These are phyloP conservation scores for Lytechinus pictus DNA, from an alignment of 35 echinoderm and acorn worm species.

Conservation along the genomic window DNA sequence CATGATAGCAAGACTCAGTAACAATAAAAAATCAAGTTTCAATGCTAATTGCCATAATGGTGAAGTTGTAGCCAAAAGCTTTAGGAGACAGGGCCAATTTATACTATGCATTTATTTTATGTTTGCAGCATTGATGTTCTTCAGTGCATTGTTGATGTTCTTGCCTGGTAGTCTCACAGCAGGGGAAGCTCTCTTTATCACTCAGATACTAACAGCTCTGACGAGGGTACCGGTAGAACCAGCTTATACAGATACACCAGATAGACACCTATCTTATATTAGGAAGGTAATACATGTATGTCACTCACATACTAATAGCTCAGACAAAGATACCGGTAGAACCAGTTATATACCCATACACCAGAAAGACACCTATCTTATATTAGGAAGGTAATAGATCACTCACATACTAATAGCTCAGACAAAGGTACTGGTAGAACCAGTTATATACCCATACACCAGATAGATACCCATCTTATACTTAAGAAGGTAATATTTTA, in stretches of 20 bases:
- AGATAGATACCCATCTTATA: neutral
- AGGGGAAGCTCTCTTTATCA: constrained; percentile 34
- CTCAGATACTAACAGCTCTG: neutral
- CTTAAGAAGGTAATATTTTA: neutral
- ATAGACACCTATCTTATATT: constrained; percentile 9
- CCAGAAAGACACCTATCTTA: constrained; percentile 13
- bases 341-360: neutral
- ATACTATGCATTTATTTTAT: neutral
- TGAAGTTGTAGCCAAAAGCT: too few relatives aligned
- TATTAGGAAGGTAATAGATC: constrained; percentile 26
- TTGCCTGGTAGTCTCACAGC: constrained; percentile 34
- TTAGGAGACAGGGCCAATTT: too few relatives aligned
- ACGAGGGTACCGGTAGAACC: constrained; percentile 34
- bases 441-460: neutral
- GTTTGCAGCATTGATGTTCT: constrained; percentile 35
- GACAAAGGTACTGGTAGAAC: neutral
- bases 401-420: neutral
- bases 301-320: neutral
- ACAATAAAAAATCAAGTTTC: too few relatives aligned
- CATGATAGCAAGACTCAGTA: too few relatives aligned
- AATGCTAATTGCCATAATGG: too few relatives aligned
- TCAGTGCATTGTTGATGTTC: constrained; percentile 26
- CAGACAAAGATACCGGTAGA: constrained; percentile 5
- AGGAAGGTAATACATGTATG: constrained; percentile 28
- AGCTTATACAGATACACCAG: neutral